Conservation (phyloP, 2,888 invertebrate species). For the Chrysotoxum bicinctum region DNA sequence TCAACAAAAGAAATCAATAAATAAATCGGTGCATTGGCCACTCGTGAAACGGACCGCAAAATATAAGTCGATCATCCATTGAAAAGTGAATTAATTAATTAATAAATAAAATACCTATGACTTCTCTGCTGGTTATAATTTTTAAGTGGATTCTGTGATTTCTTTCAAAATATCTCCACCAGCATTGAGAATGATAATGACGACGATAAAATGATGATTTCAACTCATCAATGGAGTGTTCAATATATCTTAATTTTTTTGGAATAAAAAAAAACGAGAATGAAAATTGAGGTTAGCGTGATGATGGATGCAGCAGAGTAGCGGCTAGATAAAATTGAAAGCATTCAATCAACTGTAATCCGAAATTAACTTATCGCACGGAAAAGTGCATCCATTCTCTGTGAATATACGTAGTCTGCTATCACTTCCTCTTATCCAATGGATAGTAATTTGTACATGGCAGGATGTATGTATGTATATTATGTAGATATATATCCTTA, state of each 20-base stretch:
- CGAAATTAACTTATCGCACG: constrained; percentile 50
- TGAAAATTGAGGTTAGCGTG: constrained; percentile 32
- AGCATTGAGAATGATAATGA: background rate
- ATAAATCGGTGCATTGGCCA: constrained; percentile 18
- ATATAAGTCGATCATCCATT: constrained; percentile 62
- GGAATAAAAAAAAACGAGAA: background rate
- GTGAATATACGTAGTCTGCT: background rate
- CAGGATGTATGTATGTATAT: constrained; percentile 34
- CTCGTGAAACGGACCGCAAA: constrained; percentile 59
- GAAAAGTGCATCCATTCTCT: constrained; percentile 40
- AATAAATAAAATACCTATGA: constrained; percentile 60
- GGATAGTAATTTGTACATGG: constrained; percentile 3
- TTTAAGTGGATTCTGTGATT: constrained; percentile 48
- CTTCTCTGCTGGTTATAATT: constrained; percentile 20
- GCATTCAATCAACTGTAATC: constrained; percentile 49
- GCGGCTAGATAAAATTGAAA: constrained; percentile 37
- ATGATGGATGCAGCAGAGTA: background rate
- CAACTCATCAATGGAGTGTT: constrained; percentile 20
- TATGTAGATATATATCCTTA: no score
- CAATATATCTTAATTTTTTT: constrained; percentile 23
- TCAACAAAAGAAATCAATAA: background rate
- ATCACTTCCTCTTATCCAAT: constrained; percentile 18
- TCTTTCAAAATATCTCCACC: constrained; percentile 41
- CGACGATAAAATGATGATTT: constrained; percentile 17
- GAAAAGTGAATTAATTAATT: constrained; percentile 68